Base-by-base conservation (phyloP, 1,140 invertebrate genomes). In the Chymomyza costata region DNA sequence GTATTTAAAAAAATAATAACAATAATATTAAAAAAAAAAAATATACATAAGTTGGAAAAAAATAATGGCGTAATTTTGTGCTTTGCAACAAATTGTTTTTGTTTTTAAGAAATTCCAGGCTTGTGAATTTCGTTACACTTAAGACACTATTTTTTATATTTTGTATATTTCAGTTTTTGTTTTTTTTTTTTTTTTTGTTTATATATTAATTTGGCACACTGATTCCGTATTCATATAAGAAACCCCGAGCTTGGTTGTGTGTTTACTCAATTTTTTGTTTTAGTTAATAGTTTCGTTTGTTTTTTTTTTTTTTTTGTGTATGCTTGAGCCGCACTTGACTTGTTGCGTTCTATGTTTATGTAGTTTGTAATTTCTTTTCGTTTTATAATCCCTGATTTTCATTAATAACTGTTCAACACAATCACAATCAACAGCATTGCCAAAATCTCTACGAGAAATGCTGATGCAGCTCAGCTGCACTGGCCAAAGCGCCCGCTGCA, bases 1-100 rank as follows among this genome's bases (percentile, higher is more conserved):
- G 47, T 13, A 60, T 81, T 69, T 81, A 81, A 81, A 81, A 50
- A 81, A 81, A 76, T 74, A 74, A 81, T 81, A 81, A 81, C 74
- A 81, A 81, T 81, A 80, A 19, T 7, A 5, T 5, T 25, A 25
- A 5, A 78, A 67, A 78, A 78, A 71, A 69, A 52, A 63, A 63
- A 64, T 56, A 18, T 71, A 66, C 67, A 58, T 65, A 34, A 34
- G 50, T 80, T 66, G 73, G 66, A 80, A 80, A n/a, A n/a, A n/a
- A n/a, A n/a, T n/a, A n/a, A 80, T 80, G 73, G 73, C 73, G 54
- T 80, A 56, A 54, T 67, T 69, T 71, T 73, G 73, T 80, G 74
- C 73, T 81, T 80, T 81, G 73, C 73, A 80, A 80, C 73, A 80
- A 78, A 80, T 80, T 80, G 73, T 60, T 55, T 55, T 60, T 50